A percentile compares a stretch with the other conserved stretches of the same genome.
These are phyloP conservation scores for Stictonetta naevosa DNA, from an alignment of 2,113 vertebrate species.

Conservation along the genomic window DNA sequence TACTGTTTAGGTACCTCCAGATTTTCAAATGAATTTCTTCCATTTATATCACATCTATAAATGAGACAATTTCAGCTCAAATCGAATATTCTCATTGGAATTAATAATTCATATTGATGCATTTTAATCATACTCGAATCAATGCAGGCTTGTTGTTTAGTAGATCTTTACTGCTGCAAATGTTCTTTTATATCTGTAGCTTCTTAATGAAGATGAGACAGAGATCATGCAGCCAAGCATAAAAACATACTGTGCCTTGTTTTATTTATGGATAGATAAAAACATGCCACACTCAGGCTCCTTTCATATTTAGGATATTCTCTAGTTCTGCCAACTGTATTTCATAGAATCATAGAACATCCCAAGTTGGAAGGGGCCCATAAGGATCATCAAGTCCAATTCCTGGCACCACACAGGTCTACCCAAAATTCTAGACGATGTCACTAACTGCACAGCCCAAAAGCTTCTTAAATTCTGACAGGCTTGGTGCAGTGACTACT, in stretches of 20 bases:
- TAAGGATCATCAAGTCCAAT: too few relatives aligned
- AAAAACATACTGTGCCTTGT: background rate
- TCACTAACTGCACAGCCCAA: too few relatives aligned
- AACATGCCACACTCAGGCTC: background rate
- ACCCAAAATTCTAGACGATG: too few relatives aligned
- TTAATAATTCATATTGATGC: slow-evolving; percentile 12
- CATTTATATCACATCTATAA: background rate
- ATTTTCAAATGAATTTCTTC: background rate
- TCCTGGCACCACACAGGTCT: too few relatives aligned
- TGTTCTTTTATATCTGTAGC: background rate
- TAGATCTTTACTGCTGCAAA: background rate
- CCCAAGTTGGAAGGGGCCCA: too few relatives aligned
- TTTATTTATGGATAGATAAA: background rate
- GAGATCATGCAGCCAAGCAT: background rate
- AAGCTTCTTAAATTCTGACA: too few relatives aligned
- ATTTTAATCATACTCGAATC: background rate
- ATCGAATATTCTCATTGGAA: background rate
- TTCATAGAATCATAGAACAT: too few relatives aligned
- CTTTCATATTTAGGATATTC: background rate
- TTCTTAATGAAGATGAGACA: background rate
- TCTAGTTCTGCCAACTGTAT: background rate
- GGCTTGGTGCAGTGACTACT: too few relatives aligned
- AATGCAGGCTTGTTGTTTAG: background rate
- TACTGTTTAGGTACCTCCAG: background rate
- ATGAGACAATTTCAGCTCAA: background rate